Evolutionary conservation across 2,888 invertebrate species (phyloP), one percentile per base, ranked within the genome.

Genomic region (Xestoiulus laeticollis): DNA sequence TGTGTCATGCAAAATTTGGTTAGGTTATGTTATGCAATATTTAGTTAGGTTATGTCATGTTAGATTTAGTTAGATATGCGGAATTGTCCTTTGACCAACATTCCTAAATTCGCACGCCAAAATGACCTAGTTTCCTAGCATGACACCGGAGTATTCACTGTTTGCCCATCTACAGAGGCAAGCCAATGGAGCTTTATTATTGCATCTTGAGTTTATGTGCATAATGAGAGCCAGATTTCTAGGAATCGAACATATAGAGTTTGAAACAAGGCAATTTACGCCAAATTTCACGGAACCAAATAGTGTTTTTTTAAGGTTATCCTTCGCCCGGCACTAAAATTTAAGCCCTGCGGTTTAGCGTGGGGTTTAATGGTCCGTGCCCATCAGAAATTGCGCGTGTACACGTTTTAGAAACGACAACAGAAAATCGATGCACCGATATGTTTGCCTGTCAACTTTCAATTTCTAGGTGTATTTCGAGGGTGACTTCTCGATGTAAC

Each of bases 401-500:
- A 26, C 22, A 26, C 5, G n/a, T 68, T 68, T 26, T 10, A 68
- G 68, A 22, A 68, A 26, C 68, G 68, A 68, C 22, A 68, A 68
- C 68, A 68, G 68, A 68, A 68, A 68, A 68, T 68, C 68, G 68
- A 68, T 68, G 68, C 68, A 22, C 22, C 68, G 68, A 68, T 68
- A 68, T 68, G 68, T 68, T 68, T 68, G 22, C 68, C 68, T 68
- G 68, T 68, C 68, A 68, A 68, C 84, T 84, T 84, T 84, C 84
- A 84, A 84, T 84, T 84, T 84, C 68, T 68, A 68, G 68, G 22
- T 68, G 68, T 68, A 68, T 6, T 68, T 26, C 26, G 26, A 22
- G 68, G 68, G n/a, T 68, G 68, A 68, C 68, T 68, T 68, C 12
- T 26, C 43, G 84, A 84, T 84, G 84, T 84, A 84, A 38, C 84